Evolutionary conservation across 2,888 invertebrate genomes (phyloP), one percentile per base, ranked within the genome.

Genomic region (Macrophya alboannulata): DNA sequence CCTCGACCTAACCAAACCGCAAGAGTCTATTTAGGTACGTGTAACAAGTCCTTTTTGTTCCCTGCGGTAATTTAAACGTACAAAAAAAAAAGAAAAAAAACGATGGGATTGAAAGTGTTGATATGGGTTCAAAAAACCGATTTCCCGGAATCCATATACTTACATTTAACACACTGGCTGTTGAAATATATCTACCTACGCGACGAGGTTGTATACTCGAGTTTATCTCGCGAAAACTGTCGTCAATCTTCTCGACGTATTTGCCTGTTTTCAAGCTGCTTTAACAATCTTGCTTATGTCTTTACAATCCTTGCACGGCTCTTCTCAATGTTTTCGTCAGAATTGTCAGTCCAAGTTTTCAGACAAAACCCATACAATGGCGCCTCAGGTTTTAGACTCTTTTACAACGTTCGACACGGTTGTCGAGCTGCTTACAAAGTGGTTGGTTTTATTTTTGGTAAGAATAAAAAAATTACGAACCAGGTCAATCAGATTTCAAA

Each of bases 221-320:
- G 37, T 68, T 68, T 68, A 77, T 37, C 77, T n/a, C 43, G 77
- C 45, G 31, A n/a, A n/a, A 77, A 77, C 48, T 77, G 77, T 37
- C 77, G 31, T 77, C 77, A 55, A 55, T 77, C 77, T 77, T 55
- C 17, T 55, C 51, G 31, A 55, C n/a, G 21, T 89, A 91, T 90
- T 90, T 87, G 88, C 87, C 89, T 91, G 90, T 90, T 90, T 91
- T 90, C 87, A 89, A 89, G 87, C 88, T 88, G 88, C 90, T 62
- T 59, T 91, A 90, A 91, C 88, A 89, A 89, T 87, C 84, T 88
- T 88, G 89, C 89, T 90, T 88, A 89, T 88, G 88, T 88, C 89
- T 87, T 88, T 88, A 88, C 88, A 86, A 87, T 86, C 86, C 86
- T 77, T 31, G 77, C 31, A 55, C 31, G 37, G 21, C 31, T 55